These are phyloP conservation scores for Nomia melanderi DNA, from an alignment of 1,140 invertebrate species.

Conservation along the genomic window DNA sequence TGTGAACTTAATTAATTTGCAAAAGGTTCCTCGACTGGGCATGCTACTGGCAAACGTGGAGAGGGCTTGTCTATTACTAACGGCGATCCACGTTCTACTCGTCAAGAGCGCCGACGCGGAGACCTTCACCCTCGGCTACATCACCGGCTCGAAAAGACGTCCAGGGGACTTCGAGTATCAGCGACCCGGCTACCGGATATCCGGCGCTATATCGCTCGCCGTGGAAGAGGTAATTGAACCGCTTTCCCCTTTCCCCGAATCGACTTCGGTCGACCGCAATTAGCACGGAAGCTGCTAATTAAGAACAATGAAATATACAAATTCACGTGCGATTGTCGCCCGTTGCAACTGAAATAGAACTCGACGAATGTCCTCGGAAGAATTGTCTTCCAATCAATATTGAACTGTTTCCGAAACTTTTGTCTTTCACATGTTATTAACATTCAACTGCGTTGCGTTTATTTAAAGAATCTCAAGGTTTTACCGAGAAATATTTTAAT, in stretches of 20 bases:
- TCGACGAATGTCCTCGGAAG: too few species aligned
- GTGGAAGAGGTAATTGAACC: slow-evolving; percentile 82
- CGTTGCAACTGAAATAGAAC: too few species aligned
- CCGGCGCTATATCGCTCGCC: slow-evolving; percentile 92
- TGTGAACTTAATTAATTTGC: background rate
- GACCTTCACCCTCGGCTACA: slow-evolving; percentile 86
- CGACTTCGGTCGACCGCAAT: slow-evolving; percentile 19
- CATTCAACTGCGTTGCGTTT: too few species aligned
- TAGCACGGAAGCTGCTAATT: slow-evolving; percentile 49
- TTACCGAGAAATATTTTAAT: too few species aligned
- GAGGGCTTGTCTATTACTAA: slow-evolving; percentile 71
- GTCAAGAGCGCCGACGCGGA: slow-evolving; percentile 61
- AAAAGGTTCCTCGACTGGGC: slow-evolving; percentile 51
- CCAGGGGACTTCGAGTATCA: slow-evolving; percentile 89
- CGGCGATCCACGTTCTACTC: slow-evolving; percentile 64
- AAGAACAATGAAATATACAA: slow-evolving; percentile 12
- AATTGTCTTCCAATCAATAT: too few species aligned
- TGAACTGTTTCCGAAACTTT: too few species aligned
- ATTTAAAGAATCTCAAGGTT: too few species aligned
- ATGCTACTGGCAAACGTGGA: slow-evolving; percentile 69
- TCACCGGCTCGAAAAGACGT: slow-evolving; percentile 89
- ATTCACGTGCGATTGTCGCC: background rate
- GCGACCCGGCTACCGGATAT: slow-evolving; percentile 87
- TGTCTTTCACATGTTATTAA: too few species aligned
- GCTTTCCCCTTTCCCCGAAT: background rate